Base-by-base conservation (phyloP, 2,797 vertebrate species). In the Allobates femoralis region DNA sequence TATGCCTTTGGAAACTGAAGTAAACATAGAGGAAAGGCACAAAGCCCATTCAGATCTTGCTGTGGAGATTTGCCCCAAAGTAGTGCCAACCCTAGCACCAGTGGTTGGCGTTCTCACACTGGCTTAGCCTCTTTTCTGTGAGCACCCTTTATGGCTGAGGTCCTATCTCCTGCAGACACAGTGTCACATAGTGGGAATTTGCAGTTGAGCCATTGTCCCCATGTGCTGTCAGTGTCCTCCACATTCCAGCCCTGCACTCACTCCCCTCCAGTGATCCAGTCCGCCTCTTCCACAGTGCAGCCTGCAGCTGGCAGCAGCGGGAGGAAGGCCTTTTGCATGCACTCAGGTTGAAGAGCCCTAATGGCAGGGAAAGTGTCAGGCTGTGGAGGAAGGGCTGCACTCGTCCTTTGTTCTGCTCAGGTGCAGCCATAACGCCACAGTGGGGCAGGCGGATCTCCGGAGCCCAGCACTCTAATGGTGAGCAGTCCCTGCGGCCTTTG, bases 251-350 rank as follows among this genome's bases (percentile, higher is more conserved):
- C 4, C 67, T 23, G 67, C 14, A n/a, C 23, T 8, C 0, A 26
- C 23, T 62, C 64, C 80, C 30, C 41, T 67, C 64, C 84, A 56
- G 64, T 53, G 5, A 62, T 87, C 81, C 86, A 79, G 62, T 83
- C 81, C 86, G 18, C 75, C 23, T 79, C 76, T 87, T 87, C 23
- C 86, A 84, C 46, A 3, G 10, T 7, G 12, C 85, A 62, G 84
- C 30, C 34, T 60, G 37, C 67, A 73, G 69, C 62, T 83, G 81
- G 66, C 86, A 83, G 81, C 64, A n/a, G n/a, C 64, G 55, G 81
- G 86, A 87, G 86, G 86, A 87, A 87, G 86, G 86, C 86, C 86
- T 79, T 79, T 84, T 84, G 37, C 55, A 84, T 84, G 86, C 86
- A 87, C 81, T 79, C 86, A 87, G 86, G 86, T 84, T 87, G 81